These are phyloP conservation scores for Xylota segnis DNA, from an alignment of 2,888 invertebrate species.

Conservation along the genomic window DNA sequence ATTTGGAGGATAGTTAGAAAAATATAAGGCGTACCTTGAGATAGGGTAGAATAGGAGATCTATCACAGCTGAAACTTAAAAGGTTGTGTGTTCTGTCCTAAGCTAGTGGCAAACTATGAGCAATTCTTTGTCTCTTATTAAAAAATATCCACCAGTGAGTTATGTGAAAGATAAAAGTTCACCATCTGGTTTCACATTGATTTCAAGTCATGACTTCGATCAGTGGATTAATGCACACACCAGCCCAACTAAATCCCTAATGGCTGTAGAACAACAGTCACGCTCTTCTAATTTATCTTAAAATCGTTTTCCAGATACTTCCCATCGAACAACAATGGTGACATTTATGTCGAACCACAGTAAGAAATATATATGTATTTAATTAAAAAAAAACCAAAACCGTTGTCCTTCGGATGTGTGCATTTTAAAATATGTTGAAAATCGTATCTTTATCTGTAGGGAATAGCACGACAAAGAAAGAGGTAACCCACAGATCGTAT, in stretches of 20 bases:
- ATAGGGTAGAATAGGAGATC: no score
- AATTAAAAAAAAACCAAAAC: slow-evolving; percentile 47
- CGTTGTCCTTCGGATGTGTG: slow-evolving; percentile 54
- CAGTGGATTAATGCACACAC: slow-evolving; percentile 33
- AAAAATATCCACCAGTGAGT: no score
- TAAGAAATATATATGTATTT: slow-evolving; percentile 46
- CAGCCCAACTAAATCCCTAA: slow-evolving; percentile 20
- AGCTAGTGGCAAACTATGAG: no score
- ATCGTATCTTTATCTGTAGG: slow-evolving; percentile 68
- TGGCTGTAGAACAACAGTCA: slow-evolving; percentile 31
- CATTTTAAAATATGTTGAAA: slow-evolving; percentile 41
- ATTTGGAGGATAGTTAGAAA: no score
- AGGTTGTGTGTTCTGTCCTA: no score
- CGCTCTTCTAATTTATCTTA: slow-evolving; percentile 33
- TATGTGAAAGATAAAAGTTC: no score
- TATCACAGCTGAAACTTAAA: no score
- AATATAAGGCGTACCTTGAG: no score
- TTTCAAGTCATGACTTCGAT: slow-evolving; percentile 11
- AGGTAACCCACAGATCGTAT: slow-evolving; percentile 74
- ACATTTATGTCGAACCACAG: slow-evolving; percentile 48
- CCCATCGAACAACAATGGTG: slow-evolving; percentile 43
- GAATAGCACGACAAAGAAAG: slow-evolving; percentile 66
- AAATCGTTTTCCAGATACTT: slow-evolving; percentile 47
- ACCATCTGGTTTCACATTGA: no score
- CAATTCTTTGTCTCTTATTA: no score